Evolutionary conservation across 2,888 invertebrate species (phyloP).

Genomic region (Venusia cambrica): DNA sequence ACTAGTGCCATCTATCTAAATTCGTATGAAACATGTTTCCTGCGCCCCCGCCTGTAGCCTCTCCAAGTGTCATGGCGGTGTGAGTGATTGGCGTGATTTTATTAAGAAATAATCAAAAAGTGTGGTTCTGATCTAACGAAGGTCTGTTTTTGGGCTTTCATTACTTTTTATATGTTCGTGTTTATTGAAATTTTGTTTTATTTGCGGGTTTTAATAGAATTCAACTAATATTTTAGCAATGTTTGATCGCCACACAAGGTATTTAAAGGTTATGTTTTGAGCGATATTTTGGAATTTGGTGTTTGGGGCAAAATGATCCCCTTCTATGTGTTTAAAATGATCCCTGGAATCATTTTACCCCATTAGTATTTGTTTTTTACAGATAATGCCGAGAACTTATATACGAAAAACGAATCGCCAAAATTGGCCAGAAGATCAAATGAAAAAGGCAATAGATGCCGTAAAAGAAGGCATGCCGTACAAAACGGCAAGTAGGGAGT

Average conservation of each 20-base stretch:
- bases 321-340: conserved; percentile 7
- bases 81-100: conserved; percentile 2
- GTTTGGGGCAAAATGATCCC: conserved; percentile 6
- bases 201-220: conserved; percentile 1
- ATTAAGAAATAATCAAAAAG: conserved; percentile 3
- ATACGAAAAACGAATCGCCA: conserved; percentile 5
- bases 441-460: conserved; percentile 8
- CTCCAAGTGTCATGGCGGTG: conserved; percentile 1
- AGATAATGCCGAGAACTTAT: conserved; percentile 5
- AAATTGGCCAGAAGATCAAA: conserved; percentile 2
- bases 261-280: conserved; percentile 4
- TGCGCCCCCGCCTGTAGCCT: too few species aligned
- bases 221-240: neutral
- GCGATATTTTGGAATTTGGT: conserved; percentile 3
- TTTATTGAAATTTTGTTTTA: conserved; percentile 3
- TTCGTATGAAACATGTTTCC: too few species aligned
- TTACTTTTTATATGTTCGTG: neutral
- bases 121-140: conserved; percentile 2
- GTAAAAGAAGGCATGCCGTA: conserved; percentile 13
- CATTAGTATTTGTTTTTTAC: too few species aligned
- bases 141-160: conserved; percentile 1
- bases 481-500: conserved; percentile 19
- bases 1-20: too few species aligned
- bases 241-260: conserved; percentile 2
- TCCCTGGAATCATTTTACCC: conserved; percentile 11